Percentiles rank a stretch among this genome's conserved stretches.
These are phyloP conservation scores for Spermophilus dauricus DNA, from an alignment of 2,113 vertebrate genomes.

Conservation along the genomic window DNA sequence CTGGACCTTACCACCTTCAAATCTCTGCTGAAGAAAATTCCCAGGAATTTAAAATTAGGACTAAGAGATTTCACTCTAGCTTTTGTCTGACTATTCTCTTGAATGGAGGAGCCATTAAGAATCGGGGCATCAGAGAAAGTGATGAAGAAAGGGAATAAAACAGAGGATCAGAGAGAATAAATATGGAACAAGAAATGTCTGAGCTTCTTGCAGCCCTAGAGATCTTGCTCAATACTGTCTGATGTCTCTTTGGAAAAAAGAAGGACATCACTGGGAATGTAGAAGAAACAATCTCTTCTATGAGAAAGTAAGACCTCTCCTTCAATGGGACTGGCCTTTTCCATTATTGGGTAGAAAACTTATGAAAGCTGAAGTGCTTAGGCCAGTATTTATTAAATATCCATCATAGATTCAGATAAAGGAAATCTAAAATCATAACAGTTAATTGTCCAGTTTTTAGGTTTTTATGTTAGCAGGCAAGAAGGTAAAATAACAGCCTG, in stretches of 20 bases:
- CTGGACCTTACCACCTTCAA: neutral
- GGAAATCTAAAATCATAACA: slow-evolving; percentile 53
- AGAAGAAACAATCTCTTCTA: neutral
- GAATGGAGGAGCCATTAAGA: neutral
- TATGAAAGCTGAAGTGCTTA: neutral
- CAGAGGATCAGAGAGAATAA: neutral
- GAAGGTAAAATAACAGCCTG: slow-evolving; percentile 37
- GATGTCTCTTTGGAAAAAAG: neutral
- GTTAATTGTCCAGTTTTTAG: slow-evolving; percentile 60
- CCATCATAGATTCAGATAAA: slow-evolving; percentile 48
- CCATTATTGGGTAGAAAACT: neutral
- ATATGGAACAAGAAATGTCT: neutral
- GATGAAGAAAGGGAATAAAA: neutral
- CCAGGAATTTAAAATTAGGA: neutral
- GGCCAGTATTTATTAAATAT: slow-evolving; percentile 67
- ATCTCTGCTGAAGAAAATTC: neutral
- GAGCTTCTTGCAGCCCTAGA: neutral
- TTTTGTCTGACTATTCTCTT: neutral
- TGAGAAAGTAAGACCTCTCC: neutral
- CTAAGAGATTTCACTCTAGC: neutral
- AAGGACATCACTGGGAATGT: rapidly evolving
- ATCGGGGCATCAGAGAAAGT: neutral
- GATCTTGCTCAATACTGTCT: neutral
- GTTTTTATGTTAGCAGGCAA: slow-evolving; percentile 37
- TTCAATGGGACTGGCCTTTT: neutral